Evolutionary conservation across 2,113 vertebrate genomes (phyloP).

Genomic region (Mesoclemmys tuberculata): DNA sequence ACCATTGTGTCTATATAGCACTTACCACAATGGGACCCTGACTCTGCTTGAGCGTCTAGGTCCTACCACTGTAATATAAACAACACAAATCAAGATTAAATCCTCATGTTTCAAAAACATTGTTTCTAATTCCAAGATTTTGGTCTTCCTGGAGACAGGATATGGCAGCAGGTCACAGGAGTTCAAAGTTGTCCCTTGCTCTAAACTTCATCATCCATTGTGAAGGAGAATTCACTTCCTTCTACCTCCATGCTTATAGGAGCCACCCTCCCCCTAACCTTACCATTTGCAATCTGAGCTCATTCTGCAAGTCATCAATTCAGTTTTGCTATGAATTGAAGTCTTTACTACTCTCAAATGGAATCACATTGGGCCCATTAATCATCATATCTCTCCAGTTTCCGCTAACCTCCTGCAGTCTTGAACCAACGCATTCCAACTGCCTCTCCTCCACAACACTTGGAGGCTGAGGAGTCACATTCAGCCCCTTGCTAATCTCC

Average conservation of each 20-base stretch:
- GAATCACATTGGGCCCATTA: not conserved
- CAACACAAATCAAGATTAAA: not conserved
- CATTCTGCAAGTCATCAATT: not conserved
- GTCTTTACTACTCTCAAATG: constrained; percentile 5
- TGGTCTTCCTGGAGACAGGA: not conserved
- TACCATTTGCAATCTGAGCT: not conserved
- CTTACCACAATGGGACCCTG: not conserved
- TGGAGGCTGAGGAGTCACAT: not conserved
- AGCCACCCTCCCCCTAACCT: not conserved
- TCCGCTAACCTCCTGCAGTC: not conserved
- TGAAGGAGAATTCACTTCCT: not conserved
- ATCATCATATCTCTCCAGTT: constrained; percentile 28
- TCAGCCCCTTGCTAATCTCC: not conserved
- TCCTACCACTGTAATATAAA: not conserved
- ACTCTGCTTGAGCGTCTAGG: not conserved
- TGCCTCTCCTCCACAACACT: not conserved
- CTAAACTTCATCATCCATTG: not conserved
- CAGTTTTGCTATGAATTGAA: not conserved
- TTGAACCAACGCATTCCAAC: not conserved
- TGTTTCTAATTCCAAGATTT: not conserved
- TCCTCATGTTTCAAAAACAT: not conserved
- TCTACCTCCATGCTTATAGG: fast-evolving
- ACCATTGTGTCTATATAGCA: not conserved
- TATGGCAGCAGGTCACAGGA: not conserved
- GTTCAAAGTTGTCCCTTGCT: not conserved